These are phyloP conservation scores for Tipula unca DNA, from an alignment of 2,888 invertebrate genomes.

Conservation along the genomic window DNA sequence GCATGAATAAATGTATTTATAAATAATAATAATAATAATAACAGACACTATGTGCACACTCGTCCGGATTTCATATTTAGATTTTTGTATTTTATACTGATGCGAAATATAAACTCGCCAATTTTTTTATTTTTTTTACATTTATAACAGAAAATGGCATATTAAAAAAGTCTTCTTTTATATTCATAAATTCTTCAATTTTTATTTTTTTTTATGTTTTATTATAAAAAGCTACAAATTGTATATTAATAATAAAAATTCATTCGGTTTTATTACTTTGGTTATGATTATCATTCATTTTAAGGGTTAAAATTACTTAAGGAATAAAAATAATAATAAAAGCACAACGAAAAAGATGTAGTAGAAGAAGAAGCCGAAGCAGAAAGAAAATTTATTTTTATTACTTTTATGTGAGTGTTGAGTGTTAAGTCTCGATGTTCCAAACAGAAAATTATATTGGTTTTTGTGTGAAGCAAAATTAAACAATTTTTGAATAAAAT, in stretches of 20 bases:
- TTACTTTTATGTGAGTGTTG: background rate
- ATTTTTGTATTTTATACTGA: no score
- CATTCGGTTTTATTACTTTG: background rate
- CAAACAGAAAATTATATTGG: background rate
- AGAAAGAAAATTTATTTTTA: background rate
- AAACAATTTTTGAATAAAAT: background rate
- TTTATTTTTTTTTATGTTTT: background rate
- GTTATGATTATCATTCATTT: slow-evolving; percentile 14
- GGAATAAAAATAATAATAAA: background rate
- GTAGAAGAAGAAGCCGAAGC: background rate
- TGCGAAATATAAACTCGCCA: background rate
- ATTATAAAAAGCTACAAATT: background rate
- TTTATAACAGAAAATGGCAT: background rate
- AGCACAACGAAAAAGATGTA: background rate
- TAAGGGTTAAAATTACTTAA: slow-evolving; percentile 14
- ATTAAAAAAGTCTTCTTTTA: background rate
- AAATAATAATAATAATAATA: background rate
- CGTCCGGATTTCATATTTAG: background rate
- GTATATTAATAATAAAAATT: slow-evolving; percentile 8
- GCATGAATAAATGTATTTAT: background rate
- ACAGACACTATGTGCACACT: background rate
- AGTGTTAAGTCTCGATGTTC: background rate
- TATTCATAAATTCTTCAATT: background rate
- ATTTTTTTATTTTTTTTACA: no score
- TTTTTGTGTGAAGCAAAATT: background rate